Base-by-base conservation (phyloP, 37 sponge, comb jelly and placozoan species). In the Ianthella basta region DNA sequence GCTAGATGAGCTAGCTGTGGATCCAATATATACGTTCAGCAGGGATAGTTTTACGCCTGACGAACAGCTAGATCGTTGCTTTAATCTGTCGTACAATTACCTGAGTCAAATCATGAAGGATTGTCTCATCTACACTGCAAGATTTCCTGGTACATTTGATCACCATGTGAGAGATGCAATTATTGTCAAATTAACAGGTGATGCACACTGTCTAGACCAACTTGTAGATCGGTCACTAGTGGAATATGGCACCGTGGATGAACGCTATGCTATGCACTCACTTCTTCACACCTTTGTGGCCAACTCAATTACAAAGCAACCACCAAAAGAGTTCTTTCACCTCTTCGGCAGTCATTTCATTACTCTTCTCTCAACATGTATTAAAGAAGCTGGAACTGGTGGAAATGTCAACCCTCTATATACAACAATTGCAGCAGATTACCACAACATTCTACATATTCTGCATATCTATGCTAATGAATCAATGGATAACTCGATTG, bases 131-230 rank as follows among this genome's bases (percentile, higher is more conserved):
- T 29, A 14, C 4, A 35, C 72, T 35, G 4, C 72, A 30, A 29
- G 37, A 4, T 70, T 70, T 34, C 72, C 33, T 35, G 72, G 72
- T 21, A 18, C 72, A 27, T 70, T 70, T 70, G 36, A 70, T 33
- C 8, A 15, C 29, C 4, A 70, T 18, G 72, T 35, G 15, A 27
- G 12, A 29, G 5, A 34, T 16, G 68, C 10, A 13, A 33, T 70
- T 21, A 70, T 70, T 33, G 36, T 5, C 1, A 29, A 34, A 3
- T 34, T 70, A 35, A 34, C 37, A 5, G 72, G 20, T 18, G 12
- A 70, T 35, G 12, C 5, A 10, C 36, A 10, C 33, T 70, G 72
- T 8, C 8, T 70, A 30, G 12, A 33, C 2, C 36, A 29, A 15
- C 72, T 70, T 6, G 36, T 70, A 5, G 33, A 35, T 35, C 72